A percentile compares a stretch with the other conserved stretches of the same genome.
Evolutionary conservation across 2,797 vertebrate species (phyloP).

Genomic region (Micrastur ruficollis): DNA sequence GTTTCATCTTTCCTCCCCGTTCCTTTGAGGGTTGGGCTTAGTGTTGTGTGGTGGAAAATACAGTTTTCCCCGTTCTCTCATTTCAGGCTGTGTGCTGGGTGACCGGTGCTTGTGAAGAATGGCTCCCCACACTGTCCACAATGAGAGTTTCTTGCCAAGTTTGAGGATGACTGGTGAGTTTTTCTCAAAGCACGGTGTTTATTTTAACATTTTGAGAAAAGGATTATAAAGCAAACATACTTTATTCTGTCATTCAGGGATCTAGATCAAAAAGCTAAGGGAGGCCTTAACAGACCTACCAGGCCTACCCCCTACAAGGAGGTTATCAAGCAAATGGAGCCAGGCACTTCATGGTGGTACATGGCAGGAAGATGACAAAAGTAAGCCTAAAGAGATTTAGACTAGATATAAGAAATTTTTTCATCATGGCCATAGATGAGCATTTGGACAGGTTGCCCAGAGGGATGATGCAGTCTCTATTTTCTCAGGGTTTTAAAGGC

Average conservation of each 20-base stretch:
- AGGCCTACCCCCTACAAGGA: not conserved
- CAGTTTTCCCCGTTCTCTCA: too few relatives aligned
- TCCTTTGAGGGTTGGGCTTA: not conserved
- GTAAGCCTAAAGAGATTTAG: not conserved
- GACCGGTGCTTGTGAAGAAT: not conserved
- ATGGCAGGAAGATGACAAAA: not conserved
- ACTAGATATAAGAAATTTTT: not conserved
- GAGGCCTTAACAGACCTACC: not conserved
- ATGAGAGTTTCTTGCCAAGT: not conserved
- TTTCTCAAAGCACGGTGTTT: not conserved
- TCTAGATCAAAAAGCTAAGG: not conserved
- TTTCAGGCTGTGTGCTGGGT: too few relatives aligned
- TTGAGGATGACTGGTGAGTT: not conserved
- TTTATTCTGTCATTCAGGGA: too few relatives aligned
- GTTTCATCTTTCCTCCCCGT: too few relatives aligned
- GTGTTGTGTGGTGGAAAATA: too few relatives aligned
- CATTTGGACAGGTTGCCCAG: not conserved
- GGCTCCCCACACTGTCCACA: accelerated
- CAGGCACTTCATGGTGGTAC: too few relatives aligned
- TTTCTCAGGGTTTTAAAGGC: too few relatives aligned
- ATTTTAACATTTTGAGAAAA: not conserved
- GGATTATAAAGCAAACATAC: not conserved
- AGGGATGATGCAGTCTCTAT: too few relatives aligned
- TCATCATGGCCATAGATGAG: not conserved
- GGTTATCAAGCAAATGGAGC: not conserved